phyloP scores from a whole-genome alignment of 2,888 invertebrate species.

The Pterobdella sp. region DNA sequence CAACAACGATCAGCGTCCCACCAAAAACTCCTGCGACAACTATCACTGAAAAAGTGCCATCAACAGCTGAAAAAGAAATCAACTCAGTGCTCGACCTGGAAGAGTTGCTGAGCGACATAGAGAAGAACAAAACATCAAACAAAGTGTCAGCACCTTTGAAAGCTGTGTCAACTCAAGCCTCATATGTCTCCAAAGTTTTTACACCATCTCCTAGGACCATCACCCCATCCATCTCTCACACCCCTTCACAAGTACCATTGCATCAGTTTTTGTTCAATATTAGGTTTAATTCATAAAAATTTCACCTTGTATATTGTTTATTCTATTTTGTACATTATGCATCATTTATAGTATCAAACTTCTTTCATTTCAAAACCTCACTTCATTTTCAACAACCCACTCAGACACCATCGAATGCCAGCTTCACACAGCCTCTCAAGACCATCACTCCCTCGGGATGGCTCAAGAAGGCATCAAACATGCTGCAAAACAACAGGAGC shows the following conservation, averaged over 20 bases:
- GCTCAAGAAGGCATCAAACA: conserved; percentile 26
- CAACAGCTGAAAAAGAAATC: conserved; percentile 14
- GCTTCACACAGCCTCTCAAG: not conserved
- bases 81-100: conserved; percentile 3
- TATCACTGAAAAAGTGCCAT: not conserved
- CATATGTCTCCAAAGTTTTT: not conserved
- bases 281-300: too few species aligned
- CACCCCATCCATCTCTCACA: too few species aligned
- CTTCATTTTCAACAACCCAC: not conserved
- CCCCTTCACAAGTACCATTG: too few species aligned
- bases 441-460: conserved; percentile 14
- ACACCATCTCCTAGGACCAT: not conserved
- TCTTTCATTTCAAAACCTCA: too few species aligned
- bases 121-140: not conserved
- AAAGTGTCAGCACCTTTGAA: not conserved
- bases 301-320: too few species aligned
- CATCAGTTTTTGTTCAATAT: too few species aligned
- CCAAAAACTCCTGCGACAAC: not conserved
- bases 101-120: conserved; percentile 6
- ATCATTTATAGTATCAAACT: too few species aligned
- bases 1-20: not conserved
- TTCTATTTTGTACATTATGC: too few species aligned
- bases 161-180: not conserved
- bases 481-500: conserved; percentile 11
- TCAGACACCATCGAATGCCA: not conserved